Percentiles rank a stretch among this genome's conserved stretches.
These are phyloP conservation scores for Clepsis dumicolana DNA, from an alignment of 2,888 invertebrate genomes.

Conservation along the genomic window DNA sequence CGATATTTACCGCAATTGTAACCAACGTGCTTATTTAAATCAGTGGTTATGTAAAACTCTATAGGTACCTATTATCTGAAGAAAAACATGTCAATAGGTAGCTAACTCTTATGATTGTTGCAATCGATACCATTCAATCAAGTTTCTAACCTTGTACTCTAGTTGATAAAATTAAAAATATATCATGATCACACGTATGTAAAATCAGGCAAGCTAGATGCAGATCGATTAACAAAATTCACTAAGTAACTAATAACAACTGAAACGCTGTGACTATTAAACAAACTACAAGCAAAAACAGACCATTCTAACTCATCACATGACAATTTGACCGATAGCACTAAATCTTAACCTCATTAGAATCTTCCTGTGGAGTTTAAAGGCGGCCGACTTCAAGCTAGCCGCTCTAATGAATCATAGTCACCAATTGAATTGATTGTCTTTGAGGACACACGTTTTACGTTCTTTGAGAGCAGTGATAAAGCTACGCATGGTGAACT, in stretches of 20 bases:
- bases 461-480: conserved; percentile 39
- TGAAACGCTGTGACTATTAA: too few species aligned
- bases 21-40: background rate
- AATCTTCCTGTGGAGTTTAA: conserved; percentile 79
- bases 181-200: too few species aligned
- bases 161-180: too few species aligned
- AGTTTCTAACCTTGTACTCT: too few species aligned
- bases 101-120: too few species aligned
- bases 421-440: conserved; percentile 68
- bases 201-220: too few species aligned
- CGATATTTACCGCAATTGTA: conserved; percentile 40
- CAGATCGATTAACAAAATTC: too few species aligned
- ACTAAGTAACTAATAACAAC: too few species aligned
- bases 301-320: conserved; percentile 33
- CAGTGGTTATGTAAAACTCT: too few species aligned
- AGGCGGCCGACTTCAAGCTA: conserved; percentile 66
- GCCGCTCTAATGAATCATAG: conserved; percentile 66
- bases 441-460: conserved; percentile 56
- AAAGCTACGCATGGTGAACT: background rate
- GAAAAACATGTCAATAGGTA: too few species aligned
- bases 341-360: conserved; percentile 82
- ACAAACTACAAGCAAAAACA: conserved; percentile 15
- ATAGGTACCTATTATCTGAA: too few species aligned
- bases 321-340: conserved; percentile 62
- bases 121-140: too few species aligned